A percentile compares a stretch with the other conserved stretches of the same genome.
phyloP scores from a whole-genome alignment of 2,797 vertebrate species.

The Melanotaenia nigrans region DNA sequence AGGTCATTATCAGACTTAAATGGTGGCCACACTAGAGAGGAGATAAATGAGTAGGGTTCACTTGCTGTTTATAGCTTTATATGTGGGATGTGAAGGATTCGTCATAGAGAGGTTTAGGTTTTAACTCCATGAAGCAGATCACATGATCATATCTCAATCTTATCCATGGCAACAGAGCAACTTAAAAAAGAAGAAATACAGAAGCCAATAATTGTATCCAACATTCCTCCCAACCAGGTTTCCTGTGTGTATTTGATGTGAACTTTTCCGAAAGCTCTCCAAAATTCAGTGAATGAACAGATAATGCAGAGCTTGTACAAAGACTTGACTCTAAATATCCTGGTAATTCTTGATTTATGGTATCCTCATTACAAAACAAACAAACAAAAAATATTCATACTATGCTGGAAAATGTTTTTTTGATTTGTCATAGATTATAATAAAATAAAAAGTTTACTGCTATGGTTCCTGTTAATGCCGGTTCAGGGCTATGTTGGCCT shows the following conservation, averaged over 20 bases:
- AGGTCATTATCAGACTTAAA: background rate
- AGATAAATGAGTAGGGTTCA: background rate
- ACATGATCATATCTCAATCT: constrained; percentile 4
- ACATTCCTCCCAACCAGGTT: background rate
- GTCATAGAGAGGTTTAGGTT: constrained; percentile 3
- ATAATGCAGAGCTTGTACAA: background rate
- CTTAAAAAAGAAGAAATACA: constrained; percentile 12
- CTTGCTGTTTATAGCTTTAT: background rate
- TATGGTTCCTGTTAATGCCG: constrained; percentile 16
- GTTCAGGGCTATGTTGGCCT: constrained; percentile 11
- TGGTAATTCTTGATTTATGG: background rate
- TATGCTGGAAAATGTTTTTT: background rate
- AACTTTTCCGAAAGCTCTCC: background rate
- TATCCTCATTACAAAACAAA: background rate
- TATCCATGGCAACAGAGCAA: constrained; percentile 19
- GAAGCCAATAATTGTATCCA: constrained; percentile 6
- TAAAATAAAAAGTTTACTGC: constrained; percentile 5
- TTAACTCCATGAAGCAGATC: constrained; percentile 5
- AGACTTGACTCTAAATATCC: background rate
- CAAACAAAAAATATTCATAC: background rate
- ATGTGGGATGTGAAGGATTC: background rate
- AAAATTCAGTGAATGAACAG: background rate
- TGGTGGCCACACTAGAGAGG: background rate
- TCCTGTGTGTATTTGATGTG: constrained; percentile 9
- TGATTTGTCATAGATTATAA: constrained; percentile 13